phyloP scores from a whole-genome alignment of 2,797 vertebrate species.

The Clarias pachynema region DNA sequence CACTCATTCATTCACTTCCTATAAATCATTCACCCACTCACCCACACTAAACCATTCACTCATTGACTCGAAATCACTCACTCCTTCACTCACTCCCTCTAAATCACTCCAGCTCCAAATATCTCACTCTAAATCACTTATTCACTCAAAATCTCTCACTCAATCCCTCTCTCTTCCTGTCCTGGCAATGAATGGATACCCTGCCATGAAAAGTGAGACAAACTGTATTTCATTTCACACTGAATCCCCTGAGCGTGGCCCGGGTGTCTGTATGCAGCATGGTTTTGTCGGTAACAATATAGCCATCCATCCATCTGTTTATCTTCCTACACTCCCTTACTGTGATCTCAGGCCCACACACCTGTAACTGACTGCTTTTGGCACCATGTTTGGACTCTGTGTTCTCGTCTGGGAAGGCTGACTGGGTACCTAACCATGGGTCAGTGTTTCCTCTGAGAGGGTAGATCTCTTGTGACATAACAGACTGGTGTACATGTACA shows the following conservation, averaged over 20 bases:
- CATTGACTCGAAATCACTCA: not conserved
- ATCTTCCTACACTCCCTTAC: constrained; percentile 30
- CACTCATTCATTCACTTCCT: not conserved
- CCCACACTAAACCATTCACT: not conserved
- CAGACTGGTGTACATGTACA: not conserved
- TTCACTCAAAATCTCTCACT: not conserved
- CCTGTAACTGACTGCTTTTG: constrained; percentile 23
- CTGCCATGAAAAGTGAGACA: constrained; percentile 69
- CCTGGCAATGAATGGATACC: constrained; percentile 53
- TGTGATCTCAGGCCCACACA: constrained; percentile 23
- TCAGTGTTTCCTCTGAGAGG: not conserved
- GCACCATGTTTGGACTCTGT: not conserved
- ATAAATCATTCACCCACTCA: not conserved
- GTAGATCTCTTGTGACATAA: not conserved
- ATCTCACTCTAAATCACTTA: not conserved
- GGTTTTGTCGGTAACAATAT: constrained; percentile 36
- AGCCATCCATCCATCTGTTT: constrained; percentile 38
- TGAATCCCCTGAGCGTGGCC: constrained; percentile 33
- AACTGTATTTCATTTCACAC: constrained; percentile 61
- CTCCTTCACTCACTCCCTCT: not conserved
- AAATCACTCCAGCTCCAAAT: not conserved
- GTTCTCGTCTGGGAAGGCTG: constrained; percentile 14
- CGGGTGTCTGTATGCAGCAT: constrained; percentile 23
- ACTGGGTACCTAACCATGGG: not conserved
- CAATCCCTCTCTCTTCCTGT: constrained; percentile 36